phyloP scores from a whole-genome alignment of 2,797 vertebrate species.

The Cyprinodon diabolis region DNA sequence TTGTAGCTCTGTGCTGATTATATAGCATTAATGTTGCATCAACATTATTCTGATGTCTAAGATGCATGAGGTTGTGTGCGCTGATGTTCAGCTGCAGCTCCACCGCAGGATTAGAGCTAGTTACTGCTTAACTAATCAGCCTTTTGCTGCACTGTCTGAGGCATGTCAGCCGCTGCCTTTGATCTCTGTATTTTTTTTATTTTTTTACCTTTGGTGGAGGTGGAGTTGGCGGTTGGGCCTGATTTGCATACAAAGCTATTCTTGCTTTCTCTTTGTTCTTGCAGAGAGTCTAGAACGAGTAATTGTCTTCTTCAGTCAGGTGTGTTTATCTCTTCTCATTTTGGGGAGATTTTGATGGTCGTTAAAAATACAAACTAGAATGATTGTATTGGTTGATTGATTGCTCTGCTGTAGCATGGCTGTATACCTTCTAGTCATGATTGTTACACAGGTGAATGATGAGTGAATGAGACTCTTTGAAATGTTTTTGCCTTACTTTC shows the following conservation, averaged over 20 bases:
- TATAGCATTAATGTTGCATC: not conserved
- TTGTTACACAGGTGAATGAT: not conserved
- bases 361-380: slow-evolving; percentile 10
- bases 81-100: slow-evolving; percentile 33
- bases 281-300: slow-evolving; percentile 24
- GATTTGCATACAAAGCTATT: slow-evolving; percentile 65
- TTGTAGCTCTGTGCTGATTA: not conserved
- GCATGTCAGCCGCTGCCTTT: slow-evolving; percentile 58
- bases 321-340: slow-evolving; percentile 44
- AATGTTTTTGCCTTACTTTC: no score
- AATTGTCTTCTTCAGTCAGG: slow-evolving; percentile 54
- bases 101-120: slow-evolving; percentile 48
- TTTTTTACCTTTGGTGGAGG: slow-evolving; percentile 29
- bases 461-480: not conserved
- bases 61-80: not conserved
- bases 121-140: slow-evolving; percentile 54
- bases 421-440: not conserved
- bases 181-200: slow-evolving; percentile 37
- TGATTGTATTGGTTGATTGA: slow-evolving; percentile 14
- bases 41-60: slow-evolving; percentile 17
- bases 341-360: slow-evolving; percentile 26
- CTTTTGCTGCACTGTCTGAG: slow-evolving; percentile 36
- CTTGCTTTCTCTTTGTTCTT: slow-evolving; percentile 56
- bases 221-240: slow-evolving; percentile 3
- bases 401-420: slow-evolving; percentile 4